These are phyloP conservation scores for Ranitomeya imitator DNA, from an alignment of 2,113 vertebrate genomes.

Conservation along the genomic window DNA sequence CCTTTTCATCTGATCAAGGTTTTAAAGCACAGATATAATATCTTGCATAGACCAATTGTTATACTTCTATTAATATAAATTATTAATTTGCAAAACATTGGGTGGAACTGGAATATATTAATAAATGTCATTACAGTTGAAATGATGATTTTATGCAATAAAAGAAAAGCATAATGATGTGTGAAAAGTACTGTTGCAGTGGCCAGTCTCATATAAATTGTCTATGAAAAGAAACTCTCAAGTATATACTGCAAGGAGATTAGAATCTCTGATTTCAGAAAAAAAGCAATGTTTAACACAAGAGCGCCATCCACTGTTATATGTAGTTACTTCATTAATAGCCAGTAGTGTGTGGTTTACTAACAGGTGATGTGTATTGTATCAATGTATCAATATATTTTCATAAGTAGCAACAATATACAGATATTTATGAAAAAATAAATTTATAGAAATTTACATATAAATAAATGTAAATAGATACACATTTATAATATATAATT, in stretches of 20 bases:
- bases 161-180: slow-evolving; percentile 17
- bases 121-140: background rate
- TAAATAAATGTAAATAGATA: too few species aligned
- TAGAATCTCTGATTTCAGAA: background rate
- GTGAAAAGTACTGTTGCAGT: slow-evolving; percentile 20
- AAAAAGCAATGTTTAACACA: slow-evolving; percentile 24
- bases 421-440: too few species aligned
- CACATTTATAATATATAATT: too few species aligned
- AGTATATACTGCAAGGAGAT: background rate
- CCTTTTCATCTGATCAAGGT: background rate
- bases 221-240: background rate
- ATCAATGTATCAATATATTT: background rate
- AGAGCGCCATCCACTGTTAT: slow-evolving; percentile 40
- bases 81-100: slow-evolving; percentile 12
- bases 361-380: background rate
- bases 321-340: background rate
- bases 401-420: background rate
- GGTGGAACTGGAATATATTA: background rate
- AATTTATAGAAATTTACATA: too few species aligned
- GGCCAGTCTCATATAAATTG: background rate
- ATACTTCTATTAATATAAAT: slow-evolving; percentile 18
- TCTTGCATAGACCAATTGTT: background rate
- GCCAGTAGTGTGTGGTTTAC: background rate
- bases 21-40: slow-evolving; percentile 6
- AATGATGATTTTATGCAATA: slow-evolving; percentile 1